Evolutionary conservation across 2,888 invertebrate species (phyloP).

Genomic region (Catocala nupta): DNA sequence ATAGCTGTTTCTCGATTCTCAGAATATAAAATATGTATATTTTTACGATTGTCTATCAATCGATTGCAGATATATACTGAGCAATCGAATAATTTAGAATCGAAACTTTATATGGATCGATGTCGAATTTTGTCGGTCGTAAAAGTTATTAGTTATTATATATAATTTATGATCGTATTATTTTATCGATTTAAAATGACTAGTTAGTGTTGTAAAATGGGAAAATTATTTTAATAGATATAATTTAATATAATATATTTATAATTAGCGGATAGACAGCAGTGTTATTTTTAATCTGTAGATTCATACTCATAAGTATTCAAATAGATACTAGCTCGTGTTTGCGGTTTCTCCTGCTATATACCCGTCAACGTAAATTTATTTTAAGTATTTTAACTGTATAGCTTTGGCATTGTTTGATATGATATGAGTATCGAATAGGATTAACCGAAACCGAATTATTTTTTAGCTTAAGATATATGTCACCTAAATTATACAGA

Average conservation of each 20-base stretch:
- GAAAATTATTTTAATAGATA: conserved; percentile 6
- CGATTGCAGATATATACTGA: conserved; percentile 34
- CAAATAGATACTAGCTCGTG: too few relatives aligned
- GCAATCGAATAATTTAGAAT: conserved; percentile 36
- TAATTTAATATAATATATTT: conserved; percentile 18
- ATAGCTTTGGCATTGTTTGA: too few relatives aligned
- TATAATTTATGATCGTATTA: conserved; percentile 14
- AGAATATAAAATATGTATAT: conserved; percentile 34
- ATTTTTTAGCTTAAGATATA: too few relatives aligned
- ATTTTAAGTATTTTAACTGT: too few relatives aligned
- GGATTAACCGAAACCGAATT: too few relatives aligned
- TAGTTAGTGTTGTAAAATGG: conserved; percentile 4
- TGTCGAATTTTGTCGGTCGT: conserved; percentile 32
- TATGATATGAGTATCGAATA: too few relatives aligned
- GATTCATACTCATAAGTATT: too few relatives aligned
- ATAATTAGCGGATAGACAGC: conserved; percentile 11
- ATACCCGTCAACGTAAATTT: too few relatives aligned
- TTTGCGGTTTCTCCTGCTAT: too few relatives aligned
- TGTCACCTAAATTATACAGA: too few relatives aligned
- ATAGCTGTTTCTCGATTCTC: conserved; percentile 32
- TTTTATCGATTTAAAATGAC: conserved; percentile 20
- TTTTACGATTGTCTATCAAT: conserved; percentile 40
- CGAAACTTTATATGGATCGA: conserved; percentile 41
- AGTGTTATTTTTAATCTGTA: too few relatives aligned
- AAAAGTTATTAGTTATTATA: conserved; percentile 36